Conservation (phyloP, 2,888 invertebrate genomes). For the Temnothorax rugatulus region DNA sequence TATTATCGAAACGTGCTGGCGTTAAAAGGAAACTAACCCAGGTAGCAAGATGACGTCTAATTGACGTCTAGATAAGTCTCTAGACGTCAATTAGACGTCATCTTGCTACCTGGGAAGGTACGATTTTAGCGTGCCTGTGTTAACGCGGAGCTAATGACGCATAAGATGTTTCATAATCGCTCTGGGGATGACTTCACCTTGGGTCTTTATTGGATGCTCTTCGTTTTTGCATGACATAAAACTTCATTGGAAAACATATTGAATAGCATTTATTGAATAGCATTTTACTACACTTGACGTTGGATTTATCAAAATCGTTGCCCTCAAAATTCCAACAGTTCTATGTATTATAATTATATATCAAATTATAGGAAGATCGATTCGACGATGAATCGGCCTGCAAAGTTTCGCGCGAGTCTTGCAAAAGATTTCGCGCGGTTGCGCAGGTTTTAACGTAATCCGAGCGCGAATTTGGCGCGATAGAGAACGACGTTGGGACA, state of each 20-base stretch:
- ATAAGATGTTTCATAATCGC: neutral
- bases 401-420: neutral
- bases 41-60: too few species aligned
- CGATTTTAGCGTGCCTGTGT: neutral
- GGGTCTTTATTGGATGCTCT: neutral
- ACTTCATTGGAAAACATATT: neutral
- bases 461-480: neutral
- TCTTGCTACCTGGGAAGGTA: too few species aligned
- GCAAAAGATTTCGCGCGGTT: neutral
- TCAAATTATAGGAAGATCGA: neutral
- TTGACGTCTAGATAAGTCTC: too few species aligned
- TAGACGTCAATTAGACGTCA: too few species aligned
- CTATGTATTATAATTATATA: neutral
- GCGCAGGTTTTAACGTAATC: neutral
- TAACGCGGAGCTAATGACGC: constrained; percentile 4
- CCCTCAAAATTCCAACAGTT: neutral
- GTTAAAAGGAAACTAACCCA: neutral
- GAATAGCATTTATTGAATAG: too few species aligned
- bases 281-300: neutral
- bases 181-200: neutral
- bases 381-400: neutral
- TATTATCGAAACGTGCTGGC: neutral
- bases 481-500: neutral
- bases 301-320: neutral
- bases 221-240: neutral